phyloP scores from a whole-genome alignment of 1,140 invertebrate species.

The Gonioctena quinquepunctata region DNA sequence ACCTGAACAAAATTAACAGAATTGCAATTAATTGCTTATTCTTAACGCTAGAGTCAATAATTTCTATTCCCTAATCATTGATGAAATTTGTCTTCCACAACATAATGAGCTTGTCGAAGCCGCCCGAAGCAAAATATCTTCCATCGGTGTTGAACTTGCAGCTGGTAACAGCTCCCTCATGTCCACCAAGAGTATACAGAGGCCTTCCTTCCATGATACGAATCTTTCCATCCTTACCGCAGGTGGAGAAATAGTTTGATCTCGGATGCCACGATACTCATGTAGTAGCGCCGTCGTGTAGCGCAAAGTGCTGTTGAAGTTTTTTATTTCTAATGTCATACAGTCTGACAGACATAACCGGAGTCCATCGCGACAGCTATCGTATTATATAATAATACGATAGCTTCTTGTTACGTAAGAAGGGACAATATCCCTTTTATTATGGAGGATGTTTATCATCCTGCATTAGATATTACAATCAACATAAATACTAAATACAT shows the following conservation, averaged over 20 bases:
- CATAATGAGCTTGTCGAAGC: slow-evolving; percentile 73
- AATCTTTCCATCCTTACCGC: slow-evolving; percentile 71
- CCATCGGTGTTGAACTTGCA: slow-evolving; percentile 80
- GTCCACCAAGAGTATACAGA: slow-evolving; percentile 83
- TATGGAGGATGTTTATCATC: too few species aligned
- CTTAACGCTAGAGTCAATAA: too few species aligned
- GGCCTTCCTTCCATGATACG: slow-evolving; percentile 83
- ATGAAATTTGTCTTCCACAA: slow-evolving; percentile 42
- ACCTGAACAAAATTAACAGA: too few species aligned
- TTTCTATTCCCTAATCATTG: too few species aligned
- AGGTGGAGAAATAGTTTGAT: slow-evolving; percentile 72
- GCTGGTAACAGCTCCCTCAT: slow-evolving; percentile 65
- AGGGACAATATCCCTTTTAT: too few species aligned
- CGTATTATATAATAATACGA: too few species aligned
- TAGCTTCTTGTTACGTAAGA: slow-evolving; percentile 84
- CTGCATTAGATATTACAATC: too few species aligned
- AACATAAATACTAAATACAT: slow-evolving; percentile 72
- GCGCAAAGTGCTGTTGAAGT: slow-evolving; percentile 81
- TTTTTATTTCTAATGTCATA: slow-evolving; percentile 80
- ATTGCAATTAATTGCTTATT: too few species aligned
- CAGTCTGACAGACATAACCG: slow-evolving; percentile 77
- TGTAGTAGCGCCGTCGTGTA: slow-evolving; percentile 68
- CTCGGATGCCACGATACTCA: slow-evolving; percentile 74
- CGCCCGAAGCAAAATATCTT: slow-evolving; percentile 80
- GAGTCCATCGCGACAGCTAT: slow-evolving; percentile 76